Percentiles rank a stretch among this genome's conserved stretches.
These are phyloP conservation scores for Antennarius maculatus DNA, from an alignment of 2,797 vertebrate species.

Conservation along the genomic window DNA sequence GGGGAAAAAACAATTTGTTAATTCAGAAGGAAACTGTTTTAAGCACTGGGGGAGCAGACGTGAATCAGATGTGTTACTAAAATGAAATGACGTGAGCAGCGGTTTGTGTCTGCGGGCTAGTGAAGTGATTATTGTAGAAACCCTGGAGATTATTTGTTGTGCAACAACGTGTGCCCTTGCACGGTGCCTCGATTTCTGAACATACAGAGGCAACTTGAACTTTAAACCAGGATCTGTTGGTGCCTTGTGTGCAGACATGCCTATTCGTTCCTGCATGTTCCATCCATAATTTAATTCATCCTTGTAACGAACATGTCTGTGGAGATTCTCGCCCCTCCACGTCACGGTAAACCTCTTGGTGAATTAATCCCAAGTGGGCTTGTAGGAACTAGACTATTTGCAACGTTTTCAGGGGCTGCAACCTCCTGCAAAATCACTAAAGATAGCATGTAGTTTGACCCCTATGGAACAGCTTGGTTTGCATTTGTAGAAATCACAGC, in stretches of 20 bases:
- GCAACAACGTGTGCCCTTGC: constrained; percentile 22
- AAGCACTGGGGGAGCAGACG: background rate
- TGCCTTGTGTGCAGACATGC: background rate
- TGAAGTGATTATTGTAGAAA: constrained; percentile 33
- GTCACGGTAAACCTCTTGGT: no score
- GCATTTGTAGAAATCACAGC: background rate
- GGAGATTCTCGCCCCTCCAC: no score
- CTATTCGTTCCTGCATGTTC: background rate
- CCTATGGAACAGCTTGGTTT: background rate
- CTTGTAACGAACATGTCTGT: background rate
- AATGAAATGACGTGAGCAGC: constrained; percentile 28
- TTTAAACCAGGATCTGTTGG: constrained; percentile 41
- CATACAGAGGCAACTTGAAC: constrained; percentile 61
- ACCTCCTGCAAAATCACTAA: constrained; percentile 3
- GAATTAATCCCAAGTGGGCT: no score
- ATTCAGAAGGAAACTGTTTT: background rate
- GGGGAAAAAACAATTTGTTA: background rate
- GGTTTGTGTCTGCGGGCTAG: constrained; percentile 32
- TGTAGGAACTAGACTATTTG: background rate
- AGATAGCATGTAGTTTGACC: background rate
- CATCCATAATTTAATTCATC: background rate
- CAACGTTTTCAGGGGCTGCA: constrained; percentile 1
- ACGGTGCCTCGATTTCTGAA: constrained; percentile 15
- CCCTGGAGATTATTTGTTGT: constrained; percentile 30
- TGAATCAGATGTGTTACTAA: constrained; percentile 6